Percentiles rank a stretch among this genome's conserved stretches.
These are phyloP conservation scores for Paedocypris sp. DNA, from an alignment of 2,113 vertebrate genomes.

Conservation along the genomic window DNA sequence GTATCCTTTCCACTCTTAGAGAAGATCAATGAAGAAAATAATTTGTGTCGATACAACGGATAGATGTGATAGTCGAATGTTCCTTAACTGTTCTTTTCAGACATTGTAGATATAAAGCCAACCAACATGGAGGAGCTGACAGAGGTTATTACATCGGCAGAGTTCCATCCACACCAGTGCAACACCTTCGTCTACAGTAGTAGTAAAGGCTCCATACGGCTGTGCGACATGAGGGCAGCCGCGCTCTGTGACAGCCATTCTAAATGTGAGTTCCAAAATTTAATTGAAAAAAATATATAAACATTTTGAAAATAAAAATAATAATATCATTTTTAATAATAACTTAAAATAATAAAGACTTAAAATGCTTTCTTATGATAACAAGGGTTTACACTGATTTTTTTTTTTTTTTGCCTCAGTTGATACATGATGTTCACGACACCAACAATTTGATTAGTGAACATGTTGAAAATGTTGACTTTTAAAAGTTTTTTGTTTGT, in stretches of 20 bases:
- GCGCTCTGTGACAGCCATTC: constrained; percentile 79
- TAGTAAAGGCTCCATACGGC: constrained; percentile 82
- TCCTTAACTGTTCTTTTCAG: constrained; percentile 49
- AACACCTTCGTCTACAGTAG: constrained; percentile 86
- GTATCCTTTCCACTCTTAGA: constrained; percentile 86
- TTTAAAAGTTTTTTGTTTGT: no score
- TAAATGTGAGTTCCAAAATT: constrained; percentile 66
- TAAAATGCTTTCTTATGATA: no score
- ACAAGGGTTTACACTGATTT: no score
- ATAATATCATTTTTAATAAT: no score
- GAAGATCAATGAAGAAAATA: no score
- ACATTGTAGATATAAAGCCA: constrained; percentile 82
- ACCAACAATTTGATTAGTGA: no score
- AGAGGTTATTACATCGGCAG: constrained; percentile 76
- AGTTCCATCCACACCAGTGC: constrained; percentile 80
- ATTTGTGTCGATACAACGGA: background rate
- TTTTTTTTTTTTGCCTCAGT: no score
- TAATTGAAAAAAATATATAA: background rate
- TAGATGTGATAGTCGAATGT: background rate
- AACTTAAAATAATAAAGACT: no score
- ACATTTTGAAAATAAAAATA: no score
- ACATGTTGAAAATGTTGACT: no score
- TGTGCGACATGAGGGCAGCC: constrained; percentile 76
- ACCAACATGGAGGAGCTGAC: constrained; percentile 85
- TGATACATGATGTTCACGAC: no score